Evolutionary conservation across 37 sponge, comb jelly and placozoan genomes (phyloP).

Genomic region (Ephydatia muelleri): DNA sequence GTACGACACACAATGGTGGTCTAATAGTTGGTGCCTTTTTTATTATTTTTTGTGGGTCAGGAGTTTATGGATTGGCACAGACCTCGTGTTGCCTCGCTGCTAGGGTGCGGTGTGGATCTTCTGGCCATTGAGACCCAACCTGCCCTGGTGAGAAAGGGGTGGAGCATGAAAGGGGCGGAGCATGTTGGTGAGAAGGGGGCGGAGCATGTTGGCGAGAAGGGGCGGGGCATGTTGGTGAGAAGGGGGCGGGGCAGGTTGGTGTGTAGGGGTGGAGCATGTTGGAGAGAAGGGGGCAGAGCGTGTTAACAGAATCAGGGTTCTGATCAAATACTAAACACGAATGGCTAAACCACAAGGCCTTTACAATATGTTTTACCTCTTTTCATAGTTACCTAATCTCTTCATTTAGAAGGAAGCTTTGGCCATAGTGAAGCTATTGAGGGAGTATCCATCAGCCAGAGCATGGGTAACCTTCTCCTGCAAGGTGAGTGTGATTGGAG

Average conservation of each 20-base stretch:
- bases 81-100: conserved; percentile 46
- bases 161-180: too few relatives aligned
- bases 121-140: conserved; percentile 85
- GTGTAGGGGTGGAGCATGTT: too few relatives aligned
- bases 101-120: conserved; percentile 67
- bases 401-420: conserved; percentile 51
- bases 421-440: conserved; percentile 48
- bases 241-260: too few relatives aligned
- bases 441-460: conserved; percentile 61
- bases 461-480: conserved; percentile 83
- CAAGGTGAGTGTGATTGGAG: conserved; percentile 38
- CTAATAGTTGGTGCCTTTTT: neutral
- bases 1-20: too few relatives aligned
- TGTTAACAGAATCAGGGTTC: too few relatives aligned
- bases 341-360: too few relatives aligned
- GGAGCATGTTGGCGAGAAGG: too few relatives aligned
- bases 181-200: neutral
- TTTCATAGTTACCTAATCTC: neutral
- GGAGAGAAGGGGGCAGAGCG: too few relatives aligned
- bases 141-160: conserved; percentile 26
- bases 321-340: too few relatives aligned
- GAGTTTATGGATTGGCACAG: conserved; percentile 69
- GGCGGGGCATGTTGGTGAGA: too few relatives aligned
- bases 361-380: too few relatives aligned
- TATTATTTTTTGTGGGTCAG: neutral